Evolutionary conservation across 2,113 vertebrate genomes (phyloP), one percentile per base, ranked within the genome.

Genomic region (Corythoichthys intestinalis): DNA sequence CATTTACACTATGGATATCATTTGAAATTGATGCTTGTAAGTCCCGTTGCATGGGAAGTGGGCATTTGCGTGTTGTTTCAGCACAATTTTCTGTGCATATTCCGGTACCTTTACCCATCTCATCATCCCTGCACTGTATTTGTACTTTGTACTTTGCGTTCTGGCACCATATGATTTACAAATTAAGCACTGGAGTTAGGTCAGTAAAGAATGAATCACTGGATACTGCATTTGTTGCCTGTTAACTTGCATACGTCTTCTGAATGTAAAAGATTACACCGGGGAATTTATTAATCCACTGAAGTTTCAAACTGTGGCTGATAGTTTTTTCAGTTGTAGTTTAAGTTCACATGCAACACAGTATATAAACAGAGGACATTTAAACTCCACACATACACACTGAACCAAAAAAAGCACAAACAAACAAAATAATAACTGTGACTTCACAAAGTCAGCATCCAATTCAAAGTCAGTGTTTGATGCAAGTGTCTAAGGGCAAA

Each of bases 191-290:
- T 28, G 20, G 56, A 20, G 47, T 70, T 74, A 74, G 85, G 61
- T 34, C 20, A 48, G 44, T 53, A 73, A 76, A 53, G 48, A 79
- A 84, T 83, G 50, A 81, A 73, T 87, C 75, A 73, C 70, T 52
- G 73, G 73, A 83, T 72, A 71, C 64, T 71, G 72, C 8, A 17
- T 50, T 6, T 1, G 50, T 84, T 81, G 76, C 81, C 80, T 80
- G 34, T 60, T 65, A 80, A 83, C 81, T 80, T 83, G 76, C 83
- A 70, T 83, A 83, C 78, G 65, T 83, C 78, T 75, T 69, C 69
- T 69, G 62, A 75, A 76, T 71, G 76, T 60, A 68, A 64, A 4
- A 81, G 71, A 77, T 88, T 60, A 47, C 78, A 73, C 44, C 62
- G 56, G 68, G 73, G 69, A 83, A 76, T 72, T 66, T 79, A 68